Evolutionary conservation across 2,113 vertebrate genomes (phyloP).

Genomic region (Nerophis lumbriciformis): DNA sequence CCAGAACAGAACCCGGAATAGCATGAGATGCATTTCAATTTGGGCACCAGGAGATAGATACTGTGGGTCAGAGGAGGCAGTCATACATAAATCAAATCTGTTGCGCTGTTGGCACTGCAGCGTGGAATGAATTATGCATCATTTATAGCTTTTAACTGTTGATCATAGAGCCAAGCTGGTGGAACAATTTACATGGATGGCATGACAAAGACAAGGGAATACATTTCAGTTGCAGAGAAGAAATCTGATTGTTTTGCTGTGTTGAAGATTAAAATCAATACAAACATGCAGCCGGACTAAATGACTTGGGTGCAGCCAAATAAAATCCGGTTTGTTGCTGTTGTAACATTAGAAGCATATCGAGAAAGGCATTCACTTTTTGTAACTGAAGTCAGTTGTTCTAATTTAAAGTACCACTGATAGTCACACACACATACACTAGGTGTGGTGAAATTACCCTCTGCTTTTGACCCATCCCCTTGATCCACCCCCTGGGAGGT

Average conservation of each 20-base stretch:
- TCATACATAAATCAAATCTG: constrained; percentile 45
- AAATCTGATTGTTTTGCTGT: constrained; percentile 11
- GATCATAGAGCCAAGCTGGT: constrained; percentile 4
- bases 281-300: constrained; percentile 25
- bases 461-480: too few relatives aligned
- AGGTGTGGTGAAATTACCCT: too few relatives aligned
- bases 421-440: too few relatives aligned
- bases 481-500: too few relatives aligned
- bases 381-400: not conserved
- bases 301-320: constrained; percentile 20
- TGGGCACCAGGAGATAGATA: constrained; percentile 23
- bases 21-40: constrained; percentile 29
- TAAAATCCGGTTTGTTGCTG: constrained; percentile 30
- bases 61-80: constrained; percentile 29
- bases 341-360: constrained; percentile 18
- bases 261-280: constrained; percentile 58
- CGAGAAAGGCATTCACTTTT: not conserved
- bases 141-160: constrained; percentile 47
- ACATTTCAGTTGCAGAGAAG: constrained; percentile 5
- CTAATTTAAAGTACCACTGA: too few relatives aligned
- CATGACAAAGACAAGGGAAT: not conserved
- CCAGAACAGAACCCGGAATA: not conserved
- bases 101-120: constrained; percentile 19
- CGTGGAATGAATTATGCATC: constrained; percentile 43
- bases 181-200: constrained; percentile 23